Conservation (phyloP, 2,888 invertebrate genomes). For the Ptychoptera contaminata region DNA sequence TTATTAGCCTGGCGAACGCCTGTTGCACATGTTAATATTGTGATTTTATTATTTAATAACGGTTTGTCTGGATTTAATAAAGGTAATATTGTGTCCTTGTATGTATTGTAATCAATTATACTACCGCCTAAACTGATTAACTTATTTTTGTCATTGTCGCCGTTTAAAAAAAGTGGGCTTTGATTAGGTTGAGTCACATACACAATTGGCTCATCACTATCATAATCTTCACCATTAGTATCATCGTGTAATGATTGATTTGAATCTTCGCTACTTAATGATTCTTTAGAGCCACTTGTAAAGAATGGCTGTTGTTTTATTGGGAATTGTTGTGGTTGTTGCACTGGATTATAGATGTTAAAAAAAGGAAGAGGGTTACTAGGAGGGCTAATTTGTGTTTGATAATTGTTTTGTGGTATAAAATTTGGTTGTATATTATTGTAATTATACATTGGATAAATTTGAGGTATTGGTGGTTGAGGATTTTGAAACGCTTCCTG, state of each 20-base stretch:
- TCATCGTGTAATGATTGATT: slow-evolving; percentile 11
- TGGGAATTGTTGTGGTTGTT: not conserved
- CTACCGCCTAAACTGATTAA: slow-evolving; percentile 24
- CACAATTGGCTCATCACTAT: not conserved
- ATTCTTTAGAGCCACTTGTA: no score
- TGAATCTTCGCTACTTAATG: not conserved
- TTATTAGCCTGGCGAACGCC: slow-evolving; percentile 31
- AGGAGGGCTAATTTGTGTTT: no score
- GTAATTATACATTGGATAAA: no score
- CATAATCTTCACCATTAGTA: slow-evolving; percentile 3
- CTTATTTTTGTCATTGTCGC: slow-evolving; percentile 5
- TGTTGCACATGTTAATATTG: slow-evolving; percentile 29
- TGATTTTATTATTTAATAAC: slow-evolving; percentile 10
- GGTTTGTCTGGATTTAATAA: slow-evolving; percentile 3
- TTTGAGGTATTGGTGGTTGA: no score
- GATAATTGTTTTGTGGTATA: no score
- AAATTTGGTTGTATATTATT: no score
- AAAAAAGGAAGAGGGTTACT: no score
- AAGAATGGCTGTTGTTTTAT: no score
- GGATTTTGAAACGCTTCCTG: no score
- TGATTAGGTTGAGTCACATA: not conserved
- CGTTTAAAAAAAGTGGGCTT: slow-evolving; percentile 6
- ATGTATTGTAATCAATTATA: slow-evolving; percentile 24
- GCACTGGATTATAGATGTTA: not conserved
- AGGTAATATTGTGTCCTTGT: slow-evolving; percentile 22